Conservation (phyloP, 2,113 vertebrate species). For the Xiphophorus hellerii region DNA sequence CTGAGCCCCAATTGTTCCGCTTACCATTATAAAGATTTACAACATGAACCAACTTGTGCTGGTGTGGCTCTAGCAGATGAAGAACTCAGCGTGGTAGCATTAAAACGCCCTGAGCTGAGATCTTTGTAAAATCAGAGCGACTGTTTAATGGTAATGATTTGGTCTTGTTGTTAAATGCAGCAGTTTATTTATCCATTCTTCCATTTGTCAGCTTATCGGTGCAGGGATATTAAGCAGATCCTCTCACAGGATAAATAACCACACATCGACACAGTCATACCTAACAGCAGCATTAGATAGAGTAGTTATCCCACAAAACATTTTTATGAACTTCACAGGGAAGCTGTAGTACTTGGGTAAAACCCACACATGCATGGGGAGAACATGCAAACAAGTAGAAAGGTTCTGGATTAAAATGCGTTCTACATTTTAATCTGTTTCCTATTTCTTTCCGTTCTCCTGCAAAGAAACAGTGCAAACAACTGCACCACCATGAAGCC, state of each 20-base stretch:
- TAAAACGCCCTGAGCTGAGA: not conserved
- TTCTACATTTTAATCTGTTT: not conserved
- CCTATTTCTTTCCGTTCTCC: not conserved
- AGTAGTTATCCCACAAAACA: not conserved
- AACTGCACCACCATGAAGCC: not conserved
- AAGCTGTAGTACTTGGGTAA: not conserved
- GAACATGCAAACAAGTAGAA: not conserved
- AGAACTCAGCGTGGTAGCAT: not conserved
- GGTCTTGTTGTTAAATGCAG: not conserved
- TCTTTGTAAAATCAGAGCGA: not conserved
- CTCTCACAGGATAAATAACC: too few relatives aligned
- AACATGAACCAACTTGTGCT: not conserved
- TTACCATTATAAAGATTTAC: not conserved
- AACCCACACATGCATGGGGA: not conserved
- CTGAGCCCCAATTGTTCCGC: not conserved
- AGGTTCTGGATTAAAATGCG: too few relatives aligned
- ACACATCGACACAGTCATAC: not conserved
- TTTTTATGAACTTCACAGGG: not conserved
- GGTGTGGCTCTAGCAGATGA: not conserved
- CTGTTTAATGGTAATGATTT: not conserved
- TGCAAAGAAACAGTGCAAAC: not conserved
- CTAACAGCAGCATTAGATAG: not conserved
- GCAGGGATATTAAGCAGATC: not conserved
- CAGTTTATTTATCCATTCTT: not conserved
- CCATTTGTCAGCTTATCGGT: not conserved